Conservation (phyloP, 2,797 vertebrate species). For the Hoplostethus atlanticus region DNA sequence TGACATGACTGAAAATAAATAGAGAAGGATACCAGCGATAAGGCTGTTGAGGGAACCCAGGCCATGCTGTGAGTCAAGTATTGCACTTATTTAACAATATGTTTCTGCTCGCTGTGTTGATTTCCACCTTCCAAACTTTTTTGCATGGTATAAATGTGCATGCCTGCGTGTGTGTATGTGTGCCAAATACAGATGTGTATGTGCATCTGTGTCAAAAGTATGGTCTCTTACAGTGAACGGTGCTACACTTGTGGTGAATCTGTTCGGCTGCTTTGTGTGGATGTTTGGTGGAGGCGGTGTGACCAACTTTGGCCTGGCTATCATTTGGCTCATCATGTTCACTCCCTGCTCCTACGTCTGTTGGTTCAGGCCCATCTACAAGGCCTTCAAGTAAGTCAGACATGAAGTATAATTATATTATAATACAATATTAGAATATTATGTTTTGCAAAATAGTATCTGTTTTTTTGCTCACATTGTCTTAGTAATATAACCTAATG, state of each 20-base stretch:
- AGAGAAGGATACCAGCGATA: constrained; percentile 27
- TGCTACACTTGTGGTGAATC: constrained; percentile 94
- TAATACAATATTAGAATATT: not conserved
- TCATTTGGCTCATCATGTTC: constrained; percentile 99
- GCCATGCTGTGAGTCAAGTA: constrained; percentile 5
- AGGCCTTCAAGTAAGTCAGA: constrained; percentile 96
- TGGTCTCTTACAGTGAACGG: constrained; percentile 90
- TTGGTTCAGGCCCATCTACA: constrained; percentile 99
- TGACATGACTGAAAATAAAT: constrained; percentile 28
- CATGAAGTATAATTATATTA: not conserved
- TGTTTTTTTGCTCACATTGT: not conserved
- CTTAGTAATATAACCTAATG: too few species aligned
- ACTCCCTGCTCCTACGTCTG: constrained; percentile 99
- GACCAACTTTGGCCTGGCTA: constrained; percentile 97
- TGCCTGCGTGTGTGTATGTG: not conserved
- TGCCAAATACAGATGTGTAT: not conserved
- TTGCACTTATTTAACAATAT: constrained; percentile 7
- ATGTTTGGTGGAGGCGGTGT: constrained; percentile 97
- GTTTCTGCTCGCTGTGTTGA: not conserved
- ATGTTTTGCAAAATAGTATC: not conserved
- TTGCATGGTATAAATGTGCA: constrained; percentile 25
- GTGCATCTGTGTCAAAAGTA: not conserved
- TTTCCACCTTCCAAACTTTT: constrained; percentile 1
- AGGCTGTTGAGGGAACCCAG: constrained; percentile 32
- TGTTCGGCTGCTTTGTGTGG: constrained; percentile 97